Conservation (phyloP, 2,113 vertebrate genomes). For the Odobenus rosmarus region DNA sequence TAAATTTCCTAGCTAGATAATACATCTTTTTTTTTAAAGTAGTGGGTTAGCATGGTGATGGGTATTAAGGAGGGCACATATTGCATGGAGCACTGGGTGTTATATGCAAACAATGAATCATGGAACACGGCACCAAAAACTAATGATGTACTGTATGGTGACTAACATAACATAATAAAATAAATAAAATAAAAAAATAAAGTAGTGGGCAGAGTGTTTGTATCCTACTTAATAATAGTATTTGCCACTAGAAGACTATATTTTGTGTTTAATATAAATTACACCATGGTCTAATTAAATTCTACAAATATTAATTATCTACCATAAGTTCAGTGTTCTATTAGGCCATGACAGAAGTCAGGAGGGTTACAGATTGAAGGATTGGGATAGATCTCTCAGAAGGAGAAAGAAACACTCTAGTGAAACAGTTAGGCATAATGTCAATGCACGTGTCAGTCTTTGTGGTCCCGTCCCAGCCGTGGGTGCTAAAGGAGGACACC, state of each 20-base stretch:
- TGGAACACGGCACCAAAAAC: too few species aligned
- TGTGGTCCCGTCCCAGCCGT: background rate
- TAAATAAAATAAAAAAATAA: background rate
- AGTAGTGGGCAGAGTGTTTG: background rate
- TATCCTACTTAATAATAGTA: background rate
- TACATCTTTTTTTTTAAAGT: background rate
- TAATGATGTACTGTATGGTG: too few species aligned
- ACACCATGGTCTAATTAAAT: background rate
- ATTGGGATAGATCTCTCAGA: background rate
- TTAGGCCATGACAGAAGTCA: background rate
- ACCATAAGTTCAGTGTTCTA: background rate
- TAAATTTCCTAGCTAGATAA: background rate
- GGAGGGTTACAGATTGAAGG: background rate
- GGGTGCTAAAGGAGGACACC: background rate
- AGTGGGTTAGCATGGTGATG: too few species aligned
- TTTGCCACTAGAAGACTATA: background rate
- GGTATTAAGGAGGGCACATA: too few species aligned
- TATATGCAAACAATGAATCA: too few species aligned
- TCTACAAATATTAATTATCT: background rate
- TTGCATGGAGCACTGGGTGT: too few species aligned
- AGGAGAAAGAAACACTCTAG: background rate
- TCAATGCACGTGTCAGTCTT: background rate
- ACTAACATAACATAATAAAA: too few species aligned
- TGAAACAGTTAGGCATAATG: background rate
- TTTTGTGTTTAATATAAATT: background rate